Base-by-base conservation (phyloP, 2,797 vertebrate species). In the Tinamus major region DNA sequence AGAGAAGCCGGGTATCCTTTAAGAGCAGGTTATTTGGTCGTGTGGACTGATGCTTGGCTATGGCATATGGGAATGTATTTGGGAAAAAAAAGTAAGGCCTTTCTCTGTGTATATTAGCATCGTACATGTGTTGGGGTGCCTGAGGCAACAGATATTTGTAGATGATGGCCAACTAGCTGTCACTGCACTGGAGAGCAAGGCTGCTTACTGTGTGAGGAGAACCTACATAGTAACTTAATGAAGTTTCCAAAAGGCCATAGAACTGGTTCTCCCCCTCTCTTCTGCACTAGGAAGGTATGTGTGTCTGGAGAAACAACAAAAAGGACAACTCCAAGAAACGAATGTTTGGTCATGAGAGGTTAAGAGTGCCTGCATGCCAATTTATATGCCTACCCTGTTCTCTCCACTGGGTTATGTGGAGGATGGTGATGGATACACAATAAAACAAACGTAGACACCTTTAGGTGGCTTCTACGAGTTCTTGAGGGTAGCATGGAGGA, bases 1-100 rank as follows among this genome's bases (percentile, higher is more conserved):
- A 0, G 99, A 99, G 86, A 99, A 99, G 97, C 99, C 99, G 53
- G 99, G 99, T 99, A 99, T 99, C 99, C 99, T 99, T 99, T 97
- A 92, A 69, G 92, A 59, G 72, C 37, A 13, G 2, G 48, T 88
- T 96, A 97, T 97, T 97, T 92, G 53, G 56, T 37, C 35, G 67
- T 80, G 87, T 90, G 58, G 92, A 87, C 92, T 93, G 90, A 91
- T 95, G 81, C 89, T 88, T 95, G 81, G 74, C 92, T 62, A 9
- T 41, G 46, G 41, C 53, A 64, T 55, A 56, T 35, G 39, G 44
- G 13, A 82, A 75, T 90, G 58, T 61, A 35, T 67, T 33, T 20
- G 16, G 53, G 16, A 62, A 41, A 92, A n/a, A 78, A 68, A 49
- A 49, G 48, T 49, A 49, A 26, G 6, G 6, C 20, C 17, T 48